Evolutionary conservation across 2,113 vertebrate genomes (phyloP).

Genomic region (Ophthalmolycus amberensis): DNA sequence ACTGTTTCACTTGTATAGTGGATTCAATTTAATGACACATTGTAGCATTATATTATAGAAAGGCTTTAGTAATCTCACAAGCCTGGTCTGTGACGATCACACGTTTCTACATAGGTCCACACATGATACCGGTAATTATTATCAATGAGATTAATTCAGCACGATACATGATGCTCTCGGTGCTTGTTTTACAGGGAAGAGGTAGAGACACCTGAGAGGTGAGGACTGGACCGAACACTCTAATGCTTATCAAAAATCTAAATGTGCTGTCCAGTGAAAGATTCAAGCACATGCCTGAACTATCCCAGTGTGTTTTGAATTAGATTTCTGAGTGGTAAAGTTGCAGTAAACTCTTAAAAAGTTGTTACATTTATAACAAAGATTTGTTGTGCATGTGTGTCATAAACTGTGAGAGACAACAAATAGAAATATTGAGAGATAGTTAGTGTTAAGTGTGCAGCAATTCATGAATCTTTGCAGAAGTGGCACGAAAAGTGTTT

Average conservation of each 20-base stretch:
- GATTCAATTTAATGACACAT: conserved; percentile 5
- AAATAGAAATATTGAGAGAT: not conserved
- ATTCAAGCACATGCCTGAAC: conserved; percentile 11
- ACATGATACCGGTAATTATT: not conserved
- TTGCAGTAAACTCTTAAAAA: not conserved
- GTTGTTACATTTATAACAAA: not conserved
- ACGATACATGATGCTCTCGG: not conserved
- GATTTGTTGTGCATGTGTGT: not conserved
- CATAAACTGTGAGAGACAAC: not conserved
- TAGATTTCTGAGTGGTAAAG: not conserved
- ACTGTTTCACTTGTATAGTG: not conserved
- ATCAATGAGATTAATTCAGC: not conserved
- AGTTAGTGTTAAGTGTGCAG: not conserved
- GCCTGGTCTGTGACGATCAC: not conserved
- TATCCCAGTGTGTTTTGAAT: not conserved
- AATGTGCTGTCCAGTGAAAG: conserved; percentile 1
- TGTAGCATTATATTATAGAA: not conserved
- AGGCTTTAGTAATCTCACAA: not conserved
- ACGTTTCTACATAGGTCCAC: not conserved
- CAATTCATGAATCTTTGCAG: conserved; percentile 5
- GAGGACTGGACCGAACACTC: not conserved
- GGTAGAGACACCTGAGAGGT: not conserved
- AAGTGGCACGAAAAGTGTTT: not conserved
- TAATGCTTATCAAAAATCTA: not conserved
- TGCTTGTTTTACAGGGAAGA: not conserved